phyloP scores from a whole-genome alignment of 2,797 vertebrate genomes.

The Epinephelus coioides region DNA sequence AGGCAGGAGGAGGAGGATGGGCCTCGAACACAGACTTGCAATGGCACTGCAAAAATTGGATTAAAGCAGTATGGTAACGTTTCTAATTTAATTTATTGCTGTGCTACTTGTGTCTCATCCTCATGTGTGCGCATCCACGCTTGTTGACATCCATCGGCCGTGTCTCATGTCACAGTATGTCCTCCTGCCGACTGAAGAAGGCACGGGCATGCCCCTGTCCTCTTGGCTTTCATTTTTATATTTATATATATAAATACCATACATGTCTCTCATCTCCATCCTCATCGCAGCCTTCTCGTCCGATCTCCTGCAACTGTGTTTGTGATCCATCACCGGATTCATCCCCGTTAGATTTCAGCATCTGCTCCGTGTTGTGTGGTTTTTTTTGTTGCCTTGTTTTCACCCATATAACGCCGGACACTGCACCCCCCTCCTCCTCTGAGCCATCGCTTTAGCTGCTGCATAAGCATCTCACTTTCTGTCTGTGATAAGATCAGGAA shows the following conservation, averaged over 20 bases:
- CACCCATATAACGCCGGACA: slow-evolving; percentile 40
- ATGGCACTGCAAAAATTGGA: slow-evolving; percentile 85
- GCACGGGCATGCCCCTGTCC: slow-evolving; percentile 48
- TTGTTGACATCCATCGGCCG: slow-evolving; percentile 63
- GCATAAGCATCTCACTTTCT: slow-evolving; percentile 53
- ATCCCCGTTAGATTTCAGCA: slow-evolving; percentile 30
- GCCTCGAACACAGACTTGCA: slow-evolving; percentile 84
- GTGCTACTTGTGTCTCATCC: slow-evolving; percentile 76
- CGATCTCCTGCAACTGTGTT: slow-evolving; percentile 24
- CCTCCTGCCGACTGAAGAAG: slow-evolving; percentile 50
- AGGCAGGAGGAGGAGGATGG: slow-evolving; percentile 82
- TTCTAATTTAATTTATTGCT: slow-evolving; percentile 80
- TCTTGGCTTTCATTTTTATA: slow-evolving; percentile 40
- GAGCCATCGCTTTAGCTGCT: slow-evolving; percentile 42
- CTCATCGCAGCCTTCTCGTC: slow-evolving; percentile 53
- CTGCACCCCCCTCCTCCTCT: slow-evolving; percentile 16
- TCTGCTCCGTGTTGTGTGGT: slow-evolving; percentile 37
- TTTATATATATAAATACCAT: slow-evolving; percentile 28
- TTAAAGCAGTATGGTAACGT: slow-evolving; percentile 91
- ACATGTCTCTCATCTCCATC: slow-evolving; percentile 67
- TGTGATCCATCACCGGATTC: slow-evolving; percentile 10
- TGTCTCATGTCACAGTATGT: slow-evolving; percentile 59
- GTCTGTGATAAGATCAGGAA: slow-evolving; percentile 43
- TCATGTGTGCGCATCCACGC: slow-evolving; percentile 64
- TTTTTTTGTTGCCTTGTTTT: slow-evolving; percentile 46